A percentile compares a stretch with the other conserved stretches of the same genome.
Evolutionary conservation across 2,113 vertebrate genomes (phyloP).

Genomic region (Sphyrna mokarran): DNA sequence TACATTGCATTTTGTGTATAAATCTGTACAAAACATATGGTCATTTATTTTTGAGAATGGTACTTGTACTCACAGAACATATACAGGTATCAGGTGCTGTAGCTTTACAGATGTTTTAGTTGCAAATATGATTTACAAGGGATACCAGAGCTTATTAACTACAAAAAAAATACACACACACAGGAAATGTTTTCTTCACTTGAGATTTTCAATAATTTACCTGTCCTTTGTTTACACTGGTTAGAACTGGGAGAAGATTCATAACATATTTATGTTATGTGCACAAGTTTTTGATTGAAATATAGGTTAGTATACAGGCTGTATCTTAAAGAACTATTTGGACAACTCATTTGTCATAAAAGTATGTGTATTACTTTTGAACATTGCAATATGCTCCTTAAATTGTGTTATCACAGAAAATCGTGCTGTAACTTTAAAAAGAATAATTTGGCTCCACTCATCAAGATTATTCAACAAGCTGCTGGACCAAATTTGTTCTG

Average conservation of each 20-base stretch:
- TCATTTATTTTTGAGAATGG: conserved; percentile 44
- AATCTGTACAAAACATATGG: conserved; percentile 63
- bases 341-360: not conserved
- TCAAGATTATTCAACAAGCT: not conserved
- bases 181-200: conserved; percentile 16
- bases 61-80: conserved; percentile 27
- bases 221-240: not conserved
- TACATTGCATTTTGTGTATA: conserved; percentile 52
- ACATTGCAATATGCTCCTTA: not conserved
- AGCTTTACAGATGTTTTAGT: conserved; percentile 22
- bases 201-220: conserved; percentile 31
- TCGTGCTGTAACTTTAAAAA: not conserved
- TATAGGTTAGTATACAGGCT: not conserved
- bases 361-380: not conserved
- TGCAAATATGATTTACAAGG: conserved; percentile 31
- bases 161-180: conserved; percentile 15
- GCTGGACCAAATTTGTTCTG: not conserved
- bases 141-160: not conserved
- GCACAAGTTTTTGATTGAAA: not conserved
- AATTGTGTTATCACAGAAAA: not conserved
- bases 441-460: not conserved
- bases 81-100: conserved; percentile 18
- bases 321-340: not conserved
- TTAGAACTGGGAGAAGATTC: not conserved
- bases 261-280: not conserved